Conservation (phyloP, 2,113 vertebrate species). For the Tupaia chinensis region DNA sequence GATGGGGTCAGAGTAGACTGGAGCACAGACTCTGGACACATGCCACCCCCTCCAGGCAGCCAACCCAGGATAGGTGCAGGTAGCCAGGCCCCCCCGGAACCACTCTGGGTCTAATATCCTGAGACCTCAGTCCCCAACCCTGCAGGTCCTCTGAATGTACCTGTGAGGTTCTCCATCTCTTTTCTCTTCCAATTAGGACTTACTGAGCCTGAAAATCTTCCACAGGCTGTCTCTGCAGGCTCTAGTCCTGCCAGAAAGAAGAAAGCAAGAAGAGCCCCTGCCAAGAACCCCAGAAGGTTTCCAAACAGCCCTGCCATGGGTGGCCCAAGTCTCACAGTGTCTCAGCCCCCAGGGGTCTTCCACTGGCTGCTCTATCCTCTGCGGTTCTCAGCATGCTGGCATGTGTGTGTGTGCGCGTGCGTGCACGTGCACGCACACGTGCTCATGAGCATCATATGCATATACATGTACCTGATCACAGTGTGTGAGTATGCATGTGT, state of each 20-base stretch:
- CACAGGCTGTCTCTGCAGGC: neutral
- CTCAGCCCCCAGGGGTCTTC: neutral
- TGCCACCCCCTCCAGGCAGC: no score
- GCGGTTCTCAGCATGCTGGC: neutral
- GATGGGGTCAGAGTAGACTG: no score
- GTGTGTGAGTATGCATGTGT: neutral
- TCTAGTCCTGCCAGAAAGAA: neutral
- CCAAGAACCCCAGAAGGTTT: neutral
- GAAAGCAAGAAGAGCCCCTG: neutral
- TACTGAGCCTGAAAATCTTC: neutral
- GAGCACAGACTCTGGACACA: no score
- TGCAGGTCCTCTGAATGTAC: neutral
- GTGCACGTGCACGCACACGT: rapidly evolving
- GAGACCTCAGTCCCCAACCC: no score
- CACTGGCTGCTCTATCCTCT: neutral
- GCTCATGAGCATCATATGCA: no score
- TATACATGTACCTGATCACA: no score
- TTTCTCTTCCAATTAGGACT: neutral
- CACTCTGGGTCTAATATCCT: neutral
- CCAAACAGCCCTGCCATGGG: neutral
- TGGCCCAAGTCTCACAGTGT: neutral
- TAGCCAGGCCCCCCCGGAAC: neutral
- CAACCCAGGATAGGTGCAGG: neutral
- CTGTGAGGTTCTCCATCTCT: neutral
- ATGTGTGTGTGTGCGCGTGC: neutral